Evolutionary conservation across 2,113 vertebrate genomes (phyloP), one percentile per base, ranked within the genome.

Genomic region (Phyllopteryx taeniolatus): DNA sequence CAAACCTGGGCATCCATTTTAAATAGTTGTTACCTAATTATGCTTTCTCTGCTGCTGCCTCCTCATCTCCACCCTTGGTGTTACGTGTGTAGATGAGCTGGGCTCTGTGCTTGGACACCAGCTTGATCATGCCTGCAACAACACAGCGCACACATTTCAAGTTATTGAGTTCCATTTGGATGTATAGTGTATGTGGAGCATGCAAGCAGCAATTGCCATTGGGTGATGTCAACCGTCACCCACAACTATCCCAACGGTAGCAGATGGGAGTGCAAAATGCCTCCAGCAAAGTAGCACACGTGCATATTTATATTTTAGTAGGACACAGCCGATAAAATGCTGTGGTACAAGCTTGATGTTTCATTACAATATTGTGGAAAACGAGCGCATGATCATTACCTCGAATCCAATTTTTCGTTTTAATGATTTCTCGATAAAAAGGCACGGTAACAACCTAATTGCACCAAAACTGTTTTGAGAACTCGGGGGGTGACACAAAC

Each of bases 21-120:
- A 10, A 35, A 14, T 27, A 19, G 42, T 35, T 33, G 43, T 35
- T 80, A 96, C 95, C 94, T 90, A 71, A 63, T 93, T 85, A 96
- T 0, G 93, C 92, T 0, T 97, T 96, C 67, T 95, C 94, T 2
- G 93, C 91, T 3, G 90, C 92, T 1, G 90, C 95, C 85, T 93
- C 93, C 81, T 93, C 93, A 13, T 99, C 98, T 4, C 95, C 95
- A 0, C 96, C 97, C 88, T 99, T 99, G 1, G 97, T 99, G 91
- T 98, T 99, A 33, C 98, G 94, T 10, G 97, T 99, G 83, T 99
- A 98, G 80, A 99, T 98, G 53, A 98, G 94, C 65, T 99, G 97
- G 19, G 98, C 95, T 91, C 96, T 94, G 90, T 99, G 98, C 86
- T 98, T 99, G 74, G 96, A 99, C 78, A 99, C 97, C 68, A 99